Base-by-base conservation (phyloP, 2,113 vertebrate species). In the Eurystomus gularis region DNA sequence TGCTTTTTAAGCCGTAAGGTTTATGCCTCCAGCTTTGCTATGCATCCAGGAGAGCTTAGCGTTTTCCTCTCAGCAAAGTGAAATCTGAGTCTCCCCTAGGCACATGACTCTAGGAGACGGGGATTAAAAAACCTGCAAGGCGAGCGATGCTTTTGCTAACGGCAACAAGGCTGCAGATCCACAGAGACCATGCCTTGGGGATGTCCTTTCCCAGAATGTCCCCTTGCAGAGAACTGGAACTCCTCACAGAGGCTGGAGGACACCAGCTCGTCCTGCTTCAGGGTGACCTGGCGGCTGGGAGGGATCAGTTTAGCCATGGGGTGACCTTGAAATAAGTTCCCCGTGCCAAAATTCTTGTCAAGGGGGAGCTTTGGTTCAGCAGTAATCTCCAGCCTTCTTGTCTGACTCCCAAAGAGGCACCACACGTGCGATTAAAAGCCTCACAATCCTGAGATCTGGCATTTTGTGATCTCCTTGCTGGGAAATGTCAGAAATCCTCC, bases 31-130 rank as follows among this genome's bases (percentile, higher is more conserved):
- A 10, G 68, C 90, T 88, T 88, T 88, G 71, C 88, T 46, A 4
- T 70, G 84, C 75, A 73, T 87, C 49, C 93, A 92, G 76, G 61
- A 86, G 64, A 37, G 52, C 23, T 94, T 42, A 68, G 69, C 39
- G 11, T 44, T 75, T 90, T 79, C 52, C 83, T 92, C 83, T 57
- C 58, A 71, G 73, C 19, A 2, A 26, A 78, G 86, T 88, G 92
- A 95, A 96, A 97, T 40, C 79, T 52, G 92, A 96, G 51, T 66
- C 65, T 96, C 60, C 88, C 79, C 11, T 49, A 60, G 82, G 88
- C 82, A 33, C 42, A 26, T 54, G 80, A 8, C 48, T 78, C 58
- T 3, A 1, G 75, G 85, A 96, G 64, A 51, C 40, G 51, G 71
- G 55, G 76, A 75, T 82, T 90, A 70, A 28, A 71, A 60, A 65